Evolutionary conservation across 2,113 vertebrate species (phyloP), one percentile per base, ranked within the genome.

Genomic region (Cacatua alba): DNA sequence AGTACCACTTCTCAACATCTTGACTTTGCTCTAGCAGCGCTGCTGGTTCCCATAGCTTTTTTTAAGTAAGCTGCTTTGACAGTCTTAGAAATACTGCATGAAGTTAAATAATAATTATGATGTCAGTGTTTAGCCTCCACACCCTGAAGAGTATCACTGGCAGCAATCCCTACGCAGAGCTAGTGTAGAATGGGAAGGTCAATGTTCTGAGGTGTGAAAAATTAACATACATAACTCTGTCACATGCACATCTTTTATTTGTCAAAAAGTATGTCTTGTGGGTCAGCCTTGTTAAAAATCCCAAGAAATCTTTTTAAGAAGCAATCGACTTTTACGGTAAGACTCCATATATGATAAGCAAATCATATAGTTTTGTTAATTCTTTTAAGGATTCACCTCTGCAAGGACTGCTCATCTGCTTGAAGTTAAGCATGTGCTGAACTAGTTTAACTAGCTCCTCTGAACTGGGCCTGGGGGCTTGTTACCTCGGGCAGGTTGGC

Each of bases 161-260:
- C 17, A 69, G 67, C 86, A 76, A 37, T 28, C 52, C 77, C 71
- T 72, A 11, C 6, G 16, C 80, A 43, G 67, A 94, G 92, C 80
- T 72, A 35, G 53, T 49, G 78, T 21, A 37, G 31, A 82, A 79
- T 6, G 35, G 12, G 53, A 92, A 81, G 86, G 83, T 72, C 88
- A 82, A 5, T 48, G 44, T 11, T 91, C 64, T 31, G 60, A 92
- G 72, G 83, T 65, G 69, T 92, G 60, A 89, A 63, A 92, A 95
- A 97, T 77, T 94, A 85, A 62, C 90, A 87, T 94, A 49, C 91
- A 15, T 96, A 96, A 94, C 80, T 96, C 92, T 91, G 95, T 92
- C 91, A 94, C 94, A 89, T 92, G 91, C 96, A 96, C 88, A 94
- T 6, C 77, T 91, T 97, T 97, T 97, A 96, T 94, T 96, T 63